Percentiles rank a stretch among this genome's conserved stretches.
Conservation (phyloP, 2,113 vertebrate species). For the Stigmatopora argus region DNA sequence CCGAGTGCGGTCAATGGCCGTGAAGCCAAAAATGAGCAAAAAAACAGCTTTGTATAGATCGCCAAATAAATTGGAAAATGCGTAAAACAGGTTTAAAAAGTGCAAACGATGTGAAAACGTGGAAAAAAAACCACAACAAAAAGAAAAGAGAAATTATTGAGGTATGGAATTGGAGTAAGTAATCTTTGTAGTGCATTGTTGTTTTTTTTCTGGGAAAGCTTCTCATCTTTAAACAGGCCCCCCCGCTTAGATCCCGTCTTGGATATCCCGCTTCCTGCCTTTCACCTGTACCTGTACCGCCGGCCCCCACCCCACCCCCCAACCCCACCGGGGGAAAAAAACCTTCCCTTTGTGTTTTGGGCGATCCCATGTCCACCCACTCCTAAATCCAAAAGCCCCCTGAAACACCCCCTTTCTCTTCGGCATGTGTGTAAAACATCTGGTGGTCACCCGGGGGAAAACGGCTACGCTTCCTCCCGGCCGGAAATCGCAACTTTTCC, state of each 20-base stretch:
- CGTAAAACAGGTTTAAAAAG: too few relatives aligned
- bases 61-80: too few relatives aligned
- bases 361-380: background rate
- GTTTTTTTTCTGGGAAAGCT: background rate
- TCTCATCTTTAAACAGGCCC: background rate
- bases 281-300: constrained; percentile 3
- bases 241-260: constrained; percentile 1
- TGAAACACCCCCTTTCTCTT: too few relatives aligned
- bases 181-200: too few relatives aligned
- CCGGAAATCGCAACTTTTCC: constrained; percentile 6
- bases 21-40: too few relatives aligned
- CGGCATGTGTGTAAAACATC: constrained; percentile 34
- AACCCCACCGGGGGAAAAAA: background rate
- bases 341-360: constrained; percentile 1
- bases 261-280: constrained; percentile 2
- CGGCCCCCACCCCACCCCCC: background rate
- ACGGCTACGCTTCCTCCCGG: constrained; percentile 30
- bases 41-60: too few relatives aligned
- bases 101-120: too few relatives aligned
- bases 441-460: constrained; percentile 45
- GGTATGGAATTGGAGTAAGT: too few relatives aligned
- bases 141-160: too few relatives aligned
- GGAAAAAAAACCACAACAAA: too few relatives aligned
- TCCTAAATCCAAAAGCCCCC: too few relatives aligned
- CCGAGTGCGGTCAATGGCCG: too few relatives aligned